Conservation (phyloP, 2,888 invertebrate species). For the Onthophagus sagittarius region DNA sequence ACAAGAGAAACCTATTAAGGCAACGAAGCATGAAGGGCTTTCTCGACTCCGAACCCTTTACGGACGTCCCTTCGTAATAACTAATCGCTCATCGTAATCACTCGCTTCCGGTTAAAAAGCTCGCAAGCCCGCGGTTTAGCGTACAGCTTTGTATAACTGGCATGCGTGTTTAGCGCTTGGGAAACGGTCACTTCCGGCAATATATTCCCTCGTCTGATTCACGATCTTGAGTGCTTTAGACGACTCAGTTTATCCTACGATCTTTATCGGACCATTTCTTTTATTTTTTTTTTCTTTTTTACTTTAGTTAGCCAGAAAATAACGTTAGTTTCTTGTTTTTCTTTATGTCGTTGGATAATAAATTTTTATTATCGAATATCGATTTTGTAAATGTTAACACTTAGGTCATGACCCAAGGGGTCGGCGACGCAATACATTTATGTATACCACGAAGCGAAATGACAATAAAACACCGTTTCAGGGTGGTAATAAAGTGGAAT, state of each 20-base stretch:
- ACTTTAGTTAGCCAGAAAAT: too few species aligned
- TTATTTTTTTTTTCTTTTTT: too few species aligned
- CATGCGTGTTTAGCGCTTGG: not conserved
- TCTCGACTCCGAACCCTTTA: constrained; percentile 1
- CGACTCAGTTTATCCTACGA: too few species aligned
- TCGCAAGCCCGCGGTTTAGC: not conserved
- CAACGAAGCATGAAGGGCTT: not conserved
- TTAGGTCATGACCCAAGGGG: not conserved
- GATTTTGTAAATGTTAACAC: too few species aligned
- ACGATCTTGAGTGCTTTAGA: too few species aligned
- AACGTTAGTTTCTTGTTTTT: too few species aligned
- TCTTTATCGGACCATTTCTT: too few species aligned
- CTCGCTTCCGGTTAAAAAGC: constrained; percentile 29
- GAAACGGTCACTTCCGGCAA: not conserved
- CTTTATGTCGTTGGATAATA: too few species aligned
- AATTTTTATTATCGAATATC: too few species aligned
- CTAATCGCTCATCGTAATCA: constrained; percentile 32
- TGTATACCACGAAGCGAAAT: not conserved
- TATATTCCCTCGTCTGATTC: too few species aligned
- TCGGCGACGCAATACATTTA: not conserved
- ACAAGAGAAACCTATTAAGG: not conserved
- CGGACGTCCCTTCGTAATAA: constrained; percentile 26
- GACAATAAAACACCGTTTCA: constrained; percentile 8
- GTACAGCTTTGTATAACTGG: not conserved
- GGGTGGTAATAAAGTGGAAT: constrained; percentile 9